Base-by-base conservation (phyloP, 2,797 vertebrate genomes). In the Oophaga sylvatica region DNA sequence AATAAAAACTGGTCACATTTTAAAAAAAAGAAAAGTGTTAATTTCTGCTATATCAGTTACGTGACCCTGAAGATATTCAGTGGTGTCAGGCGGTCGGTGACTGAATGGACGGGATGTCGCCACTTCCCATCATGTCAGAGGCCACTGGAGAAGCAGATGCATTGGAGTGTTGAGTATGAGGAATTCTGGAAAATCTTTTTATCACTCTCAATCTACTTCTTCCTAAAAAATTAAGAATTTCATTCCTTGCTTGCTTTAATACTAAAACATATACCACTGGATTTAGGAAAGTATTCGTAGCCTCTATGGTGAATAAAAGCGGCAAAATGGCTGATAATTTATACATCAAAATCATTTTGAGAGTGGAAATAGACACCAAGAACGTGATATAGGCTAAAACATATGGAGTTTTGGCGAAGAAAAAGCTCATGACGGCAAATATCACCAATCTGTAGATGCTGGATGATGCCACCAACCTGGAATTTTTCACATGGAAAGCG, bases 381-480 rank as follows among this genome's bases (percentile, higher is more conserved):
- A 73, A 73, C 53, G 53, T 53, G 22, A 87, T 81, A 57, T 81
- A 57, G 5, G 31, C 41, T 80, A 81, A 62, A n/a, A 87, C 35
- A 8, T 73, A 13, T 16, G 85, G 85, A 3, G 85, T 87, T 56
- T 56, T 31, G 10, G 78, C 41, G 15, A 57, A 41, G 56, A 87
- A 87, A 48, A 87, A 87, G 16, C 57, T 22, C 65, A 80, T 45
- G 11, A 87, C 41, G 0, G 77, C 53, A 7, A 35, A 26, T 4
- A 60, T 35, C n/a, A 86, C 48, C 26, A 80, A n/a, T n/a, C 77
- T 16, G 77, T 73, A 86, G 26, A 86, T 56, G 73, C 65, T 80
- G 26, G 77, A 60, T 6, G 53, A 71, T 22, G 67, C 57, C 19
- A 19, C 19, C 20, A 71, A 62, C 70, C 29, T 12, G n/a, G 83